Evolutionary conservation across 2,113 vertebrate genomes (phyloP).

Genomic region (Amblyornis subalaris): DNA sequence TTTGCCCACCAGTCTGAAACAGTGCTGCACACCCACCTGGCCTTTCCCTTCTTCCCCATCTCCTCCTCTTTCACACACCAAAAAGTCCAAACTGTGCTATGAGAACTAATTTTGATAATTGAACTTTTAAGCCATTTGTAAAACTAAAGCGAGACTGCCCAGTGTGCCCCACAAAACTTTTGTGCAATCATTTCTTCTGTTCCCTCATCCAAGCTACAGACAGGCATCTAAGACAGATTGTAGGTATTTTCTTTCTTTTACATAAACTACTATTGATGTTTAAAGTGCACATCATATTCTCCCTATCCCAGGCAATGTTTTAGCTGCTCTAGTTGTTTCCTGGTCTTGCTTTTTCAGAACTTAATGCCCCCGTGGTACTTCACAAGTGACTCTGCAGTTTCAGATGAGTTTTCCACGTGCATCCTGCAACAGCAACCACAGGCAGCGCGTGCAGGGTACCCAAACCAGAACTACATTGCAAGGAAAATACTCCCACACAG

Average conservation of each 20-base stretch:
- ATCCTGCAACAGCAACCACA: background rate
- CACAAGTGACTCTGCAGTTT: background rate
- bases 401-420: background rate
- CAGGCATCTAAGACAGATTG: background rate
- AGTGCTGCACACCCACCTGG: background rate
- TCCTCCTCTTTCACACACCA: background rate
- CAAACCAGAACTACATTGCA: background rate
- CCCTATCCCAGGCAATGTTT: background rate
- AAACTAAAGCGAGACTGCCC: background rate
- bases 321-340: background rate
- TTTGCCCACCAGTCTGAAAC: background rate
- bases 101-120: background rate
- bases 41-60: background rate
- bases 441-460: background rate
- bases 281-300: background rate
- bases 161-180: background rate
- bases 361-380: background rate
- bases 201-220: background rate
- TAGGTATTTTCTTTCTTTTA: background rate
- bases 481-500: background rate
- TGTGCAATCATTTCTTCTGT: background rate
- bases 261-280: background rate
- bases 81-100: background rate
- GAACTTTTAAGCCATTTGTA: background rate
- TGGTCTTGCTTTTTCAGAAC: background rate